Conservation (phyloP, 2,797 vertebrate genomes). For the Acipenser ruthenus region DNA sequence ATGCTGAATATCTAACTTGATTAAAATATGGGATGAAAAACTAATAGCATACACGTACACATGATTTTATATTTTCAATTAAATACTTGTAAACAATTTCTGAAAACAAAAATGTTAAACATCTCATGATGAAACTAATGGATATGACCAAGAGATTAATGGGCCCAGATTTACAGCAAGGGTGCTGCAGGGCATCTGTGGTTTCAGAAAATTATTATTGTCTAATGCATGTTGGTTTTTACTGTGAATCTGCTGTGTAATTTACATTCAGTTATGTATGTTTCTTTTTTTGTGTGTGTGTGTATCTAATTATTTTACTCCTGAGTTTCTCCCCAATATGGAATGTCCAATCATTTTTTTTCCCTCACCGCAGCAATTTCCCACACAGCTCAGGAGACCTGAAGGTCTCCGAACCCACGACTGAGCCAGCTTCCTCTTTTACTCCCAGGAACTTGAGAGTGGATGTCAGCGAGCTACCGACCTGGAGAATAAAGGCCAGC, state of each 20-base stretch:
- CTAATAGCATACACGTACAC: conserved; percentile 15
- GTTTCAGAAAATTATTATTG: conserved; percentile 56
- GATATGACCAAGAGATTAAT: conserved; percentile 66
- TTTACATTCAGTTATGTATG: conserved; percentile 45
- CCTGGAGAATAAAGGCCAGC: too few species aligned
- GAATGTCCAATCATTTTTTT: too few species aligned
- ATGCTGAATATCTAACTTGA: not conserved
- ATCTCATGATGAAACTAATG: conserved; percentile 53
- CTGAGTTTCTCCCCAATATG: too few species aligned
- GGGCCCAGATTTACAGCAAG: conserved; percentile 48
- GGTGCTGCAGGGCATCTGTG: conserved; percentile 54
- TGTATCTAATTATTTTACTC: conserved; percentile 23
- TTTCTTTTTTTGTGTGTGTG: conserved; percentile 26
- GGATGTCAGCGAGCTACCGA: not conserved
- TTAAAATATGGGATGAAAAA: conserved; percentile 34
- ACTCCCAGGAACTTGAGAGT: conserved; percentile 19
- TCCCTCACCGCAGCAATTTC: too few species aligned
- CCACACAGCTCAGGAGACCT: too few species aligned
- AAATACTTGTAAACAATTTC: conserved; percentile 44
- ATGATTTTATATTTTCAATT: conserved; percentile 35
- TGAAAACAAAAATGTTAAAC: conserved; percentile 51
- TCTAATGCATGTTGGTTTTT: conserved; percentile 62
- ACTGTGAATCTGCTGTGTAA: conserved; percentile 53
- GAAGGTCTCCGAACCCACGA: conserved; percentile 27
- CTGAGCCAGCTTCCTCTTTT: conserved; percentile 34